Evolutionary conservation across 1,140 invertebrate species (phyloP).

Genomic region (Mercenaria mercenaria): DNA sequence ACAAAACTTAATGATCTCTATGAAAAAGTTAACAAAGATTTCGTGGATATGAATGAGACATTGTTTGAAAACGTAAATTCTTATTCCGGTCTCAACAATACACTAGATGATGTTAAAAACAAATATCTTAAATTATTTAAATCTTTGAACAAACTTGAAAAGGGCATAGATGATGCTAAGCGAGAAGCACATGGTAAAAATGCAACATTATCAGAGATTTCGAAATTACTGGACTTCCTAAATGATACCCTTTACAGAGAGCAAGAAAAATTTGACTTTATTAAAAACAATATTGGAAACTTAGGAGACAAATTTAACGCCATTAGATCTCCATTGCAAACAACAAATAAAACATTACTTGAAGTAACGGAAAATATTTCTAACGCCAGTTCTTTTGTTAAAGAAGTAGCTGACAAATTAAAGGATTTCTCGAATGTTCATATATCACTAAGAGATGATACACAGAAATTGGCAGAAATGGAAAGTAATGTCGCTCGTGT

Average conservation of each 20-base stretch:
- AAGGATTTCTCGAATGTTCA: slow-evolving; percentile 29
- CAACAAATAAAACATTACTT: slow-evolving; percentile 5
- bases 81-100: slow-evolving; percentile 35
- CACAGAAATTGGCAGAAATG: background rate
- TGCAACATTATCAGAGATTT: background rate
- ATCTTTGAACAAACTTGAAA: slow-evolving; percentile 20
- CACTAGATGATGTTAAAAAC: slow-evolving; percentile 13
- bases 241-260: slow-evolving; percentile 40
- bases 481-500: background rate
- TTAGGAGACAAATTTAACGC: slow-evolving; percentile 5
- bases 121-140: slow-evolving; percentile 9
- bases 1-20: background rate
- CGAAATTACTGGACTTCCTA: background rate
- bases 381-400: background rate
- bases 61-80: slow-evolving; percentile 32
- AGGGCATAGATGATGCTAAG: background rate
- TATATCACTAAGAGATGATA: background rate
- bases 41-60: slow-evolving; percentile 50
- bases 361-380: background rate
- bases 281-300: slow-evolving; percentile 28
- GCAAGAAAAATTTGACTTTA: slow-evolving; percentile 48
- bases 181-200: background rate
- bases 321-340: slow-evolving; percentile 5
- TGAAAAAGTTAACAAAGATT: background rate
- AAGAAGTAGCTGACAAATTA: background rate